Percentiles rank a stretch among this genome's conserved stretches.
These are phyloP conservation scores for Xestia rhomboidea DNA, from an alignment of 2,888 invertebrate genomes.

Conservation along the genomic window DNA sequence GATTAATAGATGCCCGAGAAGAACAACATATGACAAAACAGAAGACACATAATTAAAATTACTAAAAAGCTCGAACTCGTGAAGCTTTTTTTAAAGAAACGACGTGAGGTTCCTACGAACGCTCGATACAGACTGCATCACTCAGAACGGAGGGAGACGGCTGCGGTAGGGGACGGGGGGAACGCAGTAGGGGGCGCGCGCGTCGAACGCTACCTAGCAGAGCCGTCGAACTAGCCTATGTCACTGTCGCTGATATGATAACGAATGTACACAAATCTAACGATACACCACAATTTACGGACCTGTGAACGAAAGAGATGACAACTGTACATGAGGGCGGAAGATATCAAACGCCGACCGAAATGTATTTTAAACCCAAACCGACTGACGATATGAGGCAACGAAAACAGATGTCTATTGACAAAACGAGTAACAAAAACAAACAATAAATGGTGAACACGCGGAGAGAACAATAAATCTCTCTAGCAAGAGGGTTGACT, in stretches of 20 bases:
- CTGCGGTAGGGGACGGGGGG: slow-evolving; percentile 72
- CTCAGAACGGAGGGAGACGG: slow-evolving; percentile 69
- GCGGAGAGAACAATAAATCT: slow-evolving; percentile 77
- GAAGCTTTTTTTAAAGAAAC: slow-evolving; percentile 75
- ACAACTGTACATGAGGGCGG: slow-evolving; percentile 66
- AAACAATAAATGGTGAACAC: slow-evolving; percentile 77
- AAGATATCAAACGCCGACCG: slow-evolving; percentile 59
- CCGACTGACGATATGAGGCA: slow-evolving; percentile 70
- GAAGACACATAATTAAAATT: slow-evolving; percentile 79
- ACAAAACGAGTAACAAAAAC: slow-evolving; percentile 79
- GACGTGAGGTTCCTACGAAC: slow-evolving; percentile 72
- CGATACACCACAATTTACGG: slow-evolving; percentile 71
- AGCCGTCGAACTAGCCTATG: slow-evolving; percentile 85
- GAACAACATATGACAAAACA: slow-evolving; percentile 71
- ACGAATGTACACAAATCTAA: slow-evolving; percentile 85
- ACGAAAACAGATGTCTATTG: slow-evolving; percentile 81
- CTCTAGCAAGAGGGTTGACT: slow-evolving; percentile 63
- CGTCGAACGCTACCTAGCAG: slow-evolving; percentile 76
- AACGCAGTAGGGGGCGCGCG: slow-evolving; percentile 82
- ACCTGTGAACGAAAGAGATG: slow-evolving; percentile 66
- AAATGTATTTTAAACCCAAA: slow-evolving; percentile 71
- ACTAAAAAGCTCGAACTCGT: slow-evolving; percentile 87
- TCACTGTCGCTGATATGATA: slow-evolving; percentile 87
- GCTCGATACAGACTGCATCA: slow-evolving; percentile 85
- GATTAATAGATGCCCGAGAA: slow-evolving; percentile 66